Evolutionary conservation across 1,140 invertebrate species (phyloP), one percentile per base, ranked within the genome.

Genomic region (Ceratoteleas bidentatus): DNA sequence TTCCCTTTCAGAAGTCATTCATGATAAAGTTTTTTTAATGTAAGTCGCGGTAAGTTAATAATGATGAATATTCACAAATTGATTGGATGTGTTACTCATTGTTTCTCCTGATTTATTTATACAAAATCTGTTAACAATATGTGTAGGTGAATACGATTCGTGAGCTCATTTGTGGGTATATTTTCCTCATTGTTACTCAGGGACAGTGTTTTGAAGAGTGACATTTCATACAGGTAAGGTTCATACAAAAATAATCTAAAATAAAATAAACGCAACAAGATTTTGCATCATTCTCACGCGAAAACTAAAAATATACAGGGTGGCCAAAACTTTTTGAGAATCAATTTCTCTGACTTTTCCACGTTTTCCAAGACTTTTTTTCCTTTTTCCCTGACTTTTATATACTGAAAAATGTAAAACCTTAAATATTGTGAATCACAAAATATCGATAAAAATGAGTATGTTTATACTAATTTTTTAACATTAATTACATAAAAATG

Each of bases 301-400:
- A 49, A 11, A 49, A 49, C n/a, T 11, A 49, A 49, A 49, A 49
- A 49, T 13, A n/a, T n/a, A n/a, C n/a, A n/a, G n/a, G n/a, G n/a
- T n/a, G n/a, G n/a, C n/a, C n/a, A n/a, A n/a, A n/a, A n/a, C n/a
- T n/a, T n/a, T n/a, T n/a, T n/a, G n/a, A n/a, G n/a, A n/a, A n/a
- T n/a, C n/a, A n/a, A n/a, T n/a, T n/a, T n/a, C n/a, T n/a, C n/a
- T n/a, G n/a, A n/a, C n/a, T n/a, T n/a, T n/a, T n/a, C n/a, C n/a
- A n/a, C n/a, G n/a, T n/a, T n/a, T n/a, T n/a, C n/a, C n/a, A n/a
- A n/a, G n/a, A n/a, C n/a, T n/a, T n/a, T n/a, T n/a, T n/a, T n/a
- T n/a, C n/a, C n/a, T n/a, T n/a, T n/a, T n/a, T n/a, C n/a, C n/a
- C n/a, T n/a, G n/a, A n/a, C n/a, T n/a, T n/a, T n/a, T n/a, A n/a